Conservation (phyloP, 2,888 invertebrate species). For the Sinotaia quadrata region DNA sequence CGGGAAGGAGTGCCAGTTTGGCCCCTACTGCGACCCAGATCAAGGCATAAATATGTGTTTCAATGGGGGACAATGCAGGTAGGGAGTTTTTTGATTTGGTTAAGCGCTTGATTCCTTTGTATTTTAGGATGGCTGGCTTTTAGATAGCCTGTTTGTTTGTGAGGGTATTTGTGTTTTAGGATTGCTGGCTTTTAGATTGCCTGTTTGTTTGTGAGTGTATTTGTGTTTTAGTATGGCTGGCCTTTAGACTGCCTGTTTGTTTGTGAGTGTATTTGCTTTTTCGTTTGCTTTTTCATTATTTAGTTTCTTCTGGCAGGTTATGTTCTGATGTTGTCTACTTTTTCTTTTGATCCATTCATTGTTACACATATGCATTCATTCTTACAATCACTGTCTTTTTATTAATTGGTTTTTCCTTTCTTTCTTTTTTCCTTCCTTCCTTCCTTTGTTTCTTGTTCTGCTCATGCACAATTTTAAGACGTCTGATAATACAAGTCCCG, state of each 20-base stretch:
- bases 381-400: neutral
- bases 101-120: neutral
- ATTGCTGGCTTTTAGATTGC: neutral
- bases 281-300: neutral
- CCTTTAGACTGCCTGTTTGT: neutral
- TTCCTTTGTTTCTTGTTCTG: too few species aligned
- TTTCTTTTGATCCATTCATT: too few species aligned
- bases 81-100: slow-evolving; percentile 65
- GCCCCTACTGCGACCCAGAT: slow-evolving; percentile 83
- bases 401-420: neutral
- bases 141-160: neutral
- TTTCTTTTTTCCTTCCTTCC: neutral
- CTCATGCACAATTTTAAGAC: too few species aligned
- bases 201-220: neutral
- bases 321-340: neutral
- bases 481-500: too few species aligned
- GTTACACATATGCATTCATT: neutral
- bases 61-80: slow-evolving; percentile 90
- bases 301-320: neutral
- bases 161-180: neutral
- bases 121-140: neutral
- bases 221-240: neutral
- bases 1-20: slow-evolving; percentile 85
- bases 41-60: slow-evolving; percentile 79
- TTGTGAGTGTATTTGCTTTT: neutral